Evolutionary conservation across 2,113 vertebrate species (phyloP).

Genomic region (Maccullochella peelii): DNA sequence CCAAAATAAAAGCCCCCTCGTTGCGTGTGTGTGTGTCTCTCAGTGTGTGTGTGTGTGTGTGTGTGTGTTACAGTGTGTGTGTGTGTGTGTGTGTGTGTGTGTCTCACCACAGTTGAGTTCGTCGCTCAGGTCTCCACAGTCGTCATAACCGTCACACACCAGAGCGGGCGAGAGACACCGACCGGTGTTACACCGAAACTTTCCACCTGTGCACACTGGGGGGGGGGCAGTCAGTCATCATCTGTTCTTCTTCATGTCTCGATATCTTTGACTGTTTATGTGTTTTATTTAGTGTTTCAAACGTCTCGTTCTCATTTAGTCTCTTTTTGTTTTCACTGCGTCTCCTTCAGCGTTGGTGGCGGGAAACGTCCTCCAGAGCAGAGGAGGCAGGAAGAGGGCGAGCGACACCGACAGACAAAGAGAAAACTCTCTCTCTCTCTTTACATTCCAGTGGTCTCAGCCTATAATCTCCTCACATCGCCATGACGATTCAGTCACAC

Average conservation of each 20-base stretch:
- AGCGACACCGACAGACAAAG: conserved; percentile 20
- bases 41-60: conserved; percentile 7
- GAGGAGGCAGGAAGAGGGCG: no score
- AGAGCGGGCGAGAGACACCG: conserved; percentile 89
- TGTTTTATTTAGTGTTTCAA: no score
- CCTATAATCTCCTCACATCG: conserved; percentile 4
- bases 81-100: no score
- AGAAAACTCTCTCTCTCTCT: neutral
- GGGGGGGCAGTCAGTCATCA: neutral
- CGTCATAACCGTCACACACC: conserved; percentile 95
- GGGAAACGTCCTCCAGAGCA: no score
- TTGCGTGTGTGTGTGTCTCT: neutral
- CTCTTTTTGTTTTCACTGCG: no score
- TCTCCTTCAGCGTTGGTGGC: no score
- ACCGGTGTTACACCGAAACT: conserved; percentile 90
- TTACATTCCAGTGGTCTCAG: conserved; percentile 17
- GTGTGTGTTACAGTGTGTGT: neutral
- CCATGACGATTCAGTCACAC: conserved; percentile 39
- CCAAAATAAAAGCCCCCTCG: conserved; percentile 10
- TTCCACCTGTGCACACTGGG: conserved; percentile 87
- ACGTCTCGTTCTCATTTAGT: no score
- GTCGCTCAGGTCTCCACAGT: conserved; percentile 97
- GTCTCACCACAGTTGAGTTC: conserved; percentile 93
- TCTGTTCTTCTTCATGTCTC: no score
- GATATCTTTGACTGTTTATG: no score